Evolutionary conservation across 2,888 invertebrate species (phyloP).

Genomic region (Cordylochernes scorpioides): DNA sequence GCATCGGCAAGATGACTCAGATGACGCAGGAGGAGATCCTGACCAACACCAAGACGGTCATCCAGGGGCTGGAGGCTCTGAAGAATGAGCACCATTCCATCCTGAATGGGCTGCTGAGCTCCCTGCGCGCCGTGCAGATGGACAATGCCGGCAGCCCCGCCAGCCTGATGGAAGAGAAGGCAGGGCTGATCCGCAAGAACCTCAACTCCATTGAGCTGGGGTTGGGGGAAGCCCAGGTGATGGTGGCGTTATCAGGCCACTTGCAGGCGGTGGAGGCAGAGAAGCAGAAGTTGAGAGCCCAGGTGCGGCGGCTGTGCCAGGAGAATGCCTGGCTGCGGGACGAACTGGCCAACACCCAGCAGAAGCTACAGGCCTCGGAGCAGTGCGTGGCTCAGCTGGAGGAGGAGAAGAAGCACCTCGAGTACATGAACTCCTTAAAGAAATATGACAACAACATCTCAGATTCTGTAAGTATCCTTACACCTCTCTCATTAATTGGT

Average conservation of each 20-base stretch:
- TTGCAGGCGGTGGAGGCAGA: constrained; percentile 91
- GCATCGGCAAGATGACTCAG: constrained; percentile 91
- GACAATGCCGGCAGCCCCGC: constrained; percentile 20
- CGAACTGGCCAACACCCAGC: constrained; percentile 89
- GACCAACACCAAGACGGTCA: constrained; percentile 76
- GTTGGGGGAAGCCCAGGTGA: constrained; percentile 81
- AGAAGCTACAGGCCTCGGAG: constrained; percentile 76
- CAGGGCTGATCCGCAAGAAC: constrained; percentile 62
- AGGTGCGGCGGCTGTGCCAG: constrained; percentile 75
- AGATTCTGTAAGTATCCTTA: constrained; percentile 1
- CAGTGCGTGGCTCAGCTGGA: constrained; percentile 80
- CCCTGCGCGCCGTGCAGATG: constrained; percentile 22
- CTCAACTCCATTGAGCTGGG: constrained; percentile 88
- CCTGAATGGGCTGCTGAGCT: constrained; percentile 36
- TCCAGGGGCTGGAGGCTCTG: constrained; percentile 80
- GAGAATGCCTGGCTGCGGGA: constrained; percentile 98
- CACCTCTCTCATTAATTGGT: too few species aligned
- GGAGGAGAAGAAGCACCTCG: constrained; percentile 86
- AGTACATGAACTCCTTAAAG: constrained; percentile 86
- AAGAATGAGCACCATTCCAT: constrained; percentile 79
- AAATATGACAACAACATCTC: constrained; percentile 31
- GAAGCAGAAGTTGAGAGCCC: constrained; percentile 91
- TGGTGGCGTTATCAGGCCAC: constrained; percentile 85
- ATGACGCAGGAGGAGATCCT: constrained; percentile 97
- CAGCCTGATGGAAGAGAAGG: constrained; percentile 14